phyloP scores from a whole-genome alignment of 2,797 vertebrate genomes.

The Xenentodon cancila region DNA sequence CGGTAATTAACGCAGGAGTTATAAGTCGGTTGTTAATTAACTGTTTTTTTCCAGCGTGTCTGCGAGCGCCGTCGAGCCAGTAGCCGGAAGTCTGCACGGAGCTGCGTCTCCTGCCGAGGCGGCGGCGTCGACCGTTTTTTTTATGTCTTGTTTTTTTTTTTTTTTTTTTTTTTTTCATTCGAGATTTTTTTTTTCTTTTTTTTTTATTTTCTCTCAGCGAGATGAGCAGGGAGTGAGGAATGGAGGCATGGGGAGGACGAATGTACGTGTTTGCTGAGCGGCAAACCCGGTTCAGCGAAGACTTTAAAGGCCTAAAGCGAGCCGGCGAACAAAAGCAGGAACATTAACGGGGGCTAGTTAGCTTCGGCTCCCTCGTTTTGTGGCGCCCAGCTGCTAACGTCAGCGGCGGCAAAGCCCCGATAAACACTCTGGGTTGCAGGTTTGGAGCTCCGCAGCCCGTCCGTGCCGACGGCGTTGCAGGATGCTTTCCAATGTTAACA shows the following conservation, averaged over 20 bases:
- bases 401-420: slow-evolving; percentile 46
- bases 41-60: slow-evolving; percentile 73
- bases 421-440: slow-evolving; percentile 16
- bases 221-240: slow-evolving; percentile 73
- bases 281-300: slow-evolving; percentile 50
- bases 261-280: slow-evolving; percentile 54
- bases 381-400: slow-evolving; percentile 45
- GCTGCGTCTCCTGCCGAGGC: slow-evolving; percentile 77
- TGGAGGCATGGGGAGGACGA: slow-evolving; percentile 63
- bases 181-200: slow-evolving; percentile 73
- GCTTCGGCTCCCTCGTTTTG: slow-evolving; percentile 51
- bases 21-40: slow-evolving; percentile 68
- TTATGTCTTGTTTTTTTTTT: slow-evolving; percentile 32
- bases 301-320: slow-evolving; percentile 63
- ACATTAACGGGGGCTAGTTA: slow-evolving; percentile 82
- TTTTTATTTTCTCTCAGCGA: slow-evolving; percentile 74
- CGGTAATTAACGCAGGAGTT: slow-evolving; percentile 79
- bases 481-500: background rate
- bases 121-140: slow-evolving; percentile 71
- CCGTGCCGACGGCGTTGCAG: background rate
- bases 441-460: slow-evolving; percentile 11
- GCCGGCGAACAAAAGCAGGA: slow-evolving; percentile 80
- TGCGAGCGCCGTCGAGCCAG: slow-evolving; percentile 74
- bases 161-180: slow-evolving; percentile 40
- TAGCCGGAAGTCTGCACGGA: slow-evolving; percentile 87